Base-by-base conservation (phyloP, 2,113 vertebrate species). In the Burhinus oedicnemus region DNA sequence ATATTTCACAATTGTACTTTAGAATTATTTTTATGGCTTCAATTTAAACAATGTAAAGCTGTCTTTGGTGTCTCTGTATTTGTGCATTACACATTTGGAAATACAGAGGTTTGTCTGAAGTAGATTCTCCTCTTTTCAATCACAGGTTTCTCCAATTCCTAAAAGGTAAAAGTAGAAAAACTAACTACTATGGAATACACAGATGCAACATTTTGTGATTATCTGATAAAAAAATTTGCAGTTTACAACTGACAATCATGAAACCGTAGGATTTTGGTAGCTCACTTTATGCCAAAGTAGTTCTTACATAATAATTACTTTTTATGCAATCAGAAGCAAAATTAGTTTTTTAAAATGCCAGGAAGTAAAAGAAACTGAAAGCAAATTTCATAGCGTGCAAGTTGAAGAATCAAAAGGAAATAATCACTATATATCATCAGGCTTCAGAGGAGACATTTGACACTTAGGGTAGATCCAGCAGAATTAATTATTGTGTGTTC, bases 21-120 rank as follows among this genome's bases (percentile, higher is more conserved):
- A 64, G 30, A 90, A 80, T 60, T 64, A 64, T 17, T 84, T 66
- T 68, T n/a, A 38, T 7, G 10, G n/a, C 27, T 45, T 76, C 36
- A 36, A 27, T 45, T 71, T 26, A 47, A 51, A 68, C 51, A 77
- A 68, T 66, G 40, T 82, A 80, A 87, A 78, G 65, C 12, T 96
- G 51, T 87, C 52, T 79, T 52, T 62, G 30, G 26, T 92, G 44
- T 83, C 66, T 85, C 55, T 72, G 11, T 70, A 95, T 55, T 83
- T 80, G 23, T 9, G 27, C 27, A 26, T 61, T 90, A 93, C 45
- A 78, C 32, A 60, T 16, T 32, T 58, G 84, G 90, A 97, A 95
- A 97, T 54, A 96, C 25, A 97, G 96, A 97, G 54, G 30, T 96
- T 83, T 96, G 12, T 90, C 58, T 83, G 45, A 83, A 93, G 40